phyloP scores from a whole-genome alignment of 2,888 invertebrate species.

The Thymelicus acteon region DNA sequence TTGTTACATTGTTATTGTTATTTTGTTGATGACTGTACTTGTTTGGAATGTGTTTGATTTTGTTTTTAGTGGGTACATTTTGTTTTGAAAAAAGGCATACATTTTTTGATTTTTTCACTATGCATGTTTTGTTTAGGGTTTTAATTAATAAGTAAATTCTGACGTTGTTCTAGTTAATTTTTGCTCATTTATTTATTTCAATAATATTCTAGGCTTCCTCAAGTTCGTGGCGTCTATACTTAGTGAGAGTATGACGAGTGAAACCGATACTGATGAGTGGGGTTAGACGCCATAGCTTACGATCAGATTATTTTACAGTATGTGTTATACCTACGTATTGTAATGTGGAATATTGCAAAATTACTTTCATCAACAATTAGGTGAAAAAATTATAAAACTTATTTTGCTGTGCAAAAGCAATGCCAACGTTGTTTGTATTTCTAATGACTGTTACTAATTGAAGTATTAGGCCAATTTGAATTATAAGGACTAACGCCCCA shows the following conservation, averaged over 20 bases:
- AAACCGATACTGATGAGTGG: constrained; percentile 67
- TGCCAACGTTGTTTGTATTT: too few relatives aligned
- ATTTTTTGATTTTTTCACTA: not conserved
- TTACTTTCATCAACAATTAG: not conserved
- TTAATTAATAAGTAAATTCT: not conserved
- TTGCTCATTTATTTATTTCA: constrained; percentile 45
- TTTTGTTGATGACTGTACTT: constrained; percentile 44
- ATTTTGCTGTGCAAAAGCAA: too few relatives aligned
- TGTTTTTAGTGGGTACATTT: too few relatives aligned
- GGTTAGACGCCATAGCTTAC: constrained; percentile 61
- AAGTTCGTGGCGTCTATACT: constrained; percentile 71
- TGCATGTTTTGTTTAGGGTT: not conserved
- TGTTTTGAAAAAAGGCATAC: too few relatives aligned
- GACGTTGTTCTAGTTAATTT: constrained; percentile 24
- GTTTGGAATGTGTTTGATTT: constrained; percentile 6
- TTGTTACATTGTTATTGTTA: constrained; percentile 40
- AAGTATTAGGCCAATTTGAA: too few relatives aligned
- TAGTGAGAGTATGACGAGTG: constrained; percentile 68
- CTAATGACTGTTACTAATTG: too few relatives aligned
- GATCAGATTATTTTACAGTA: not conserved
- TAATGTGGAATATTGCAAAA: constrained; percentile 17
- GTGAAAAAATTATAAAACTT: too few relatives aligned
- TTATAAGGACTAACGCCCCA: too few relatives aligned
- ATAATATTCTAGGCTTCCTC: constrained; percentile 67
- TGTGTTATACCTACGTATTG: not conserved